A percentile compares a stretch with the other conserved stretches of the same genome.
Evolutionary conservation across 2,797 vertebrate genomes (phyloP).

Genomic region (Toxotes lorentzi): DNA sequence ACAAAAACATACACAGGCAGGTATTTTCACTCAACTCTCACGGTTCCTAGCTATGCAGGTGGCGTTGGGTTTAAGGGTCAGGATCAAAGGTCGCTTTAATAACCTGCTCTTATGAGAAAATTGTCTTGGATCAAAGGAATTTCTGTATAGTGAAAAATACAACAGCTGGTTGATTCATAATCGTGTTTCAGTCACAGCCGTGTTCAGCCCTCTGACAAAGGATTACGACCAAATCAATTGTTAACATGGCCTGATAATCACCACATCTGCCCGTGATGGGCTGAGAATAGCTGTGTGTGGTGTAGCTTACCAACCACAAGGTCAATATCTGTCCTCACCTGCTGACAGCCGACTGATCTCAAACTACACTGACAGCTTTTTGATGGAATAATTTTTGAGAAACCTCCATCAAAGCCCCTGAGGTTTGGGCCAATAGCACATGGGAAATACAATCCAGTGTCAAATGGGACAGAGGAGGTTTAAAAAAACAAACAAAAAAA

Average conservation of each 20-base stretch:
- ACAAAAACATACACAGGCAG: not conserved
- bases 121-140: not conserved
- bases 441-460: slow-evolving; percentile 76
- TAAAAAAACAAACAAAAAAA: slow-evolving; percentile 35
- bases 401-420: slow-evolving; percentile 64
- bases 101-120: not conserved
- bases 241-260: slow-evolving; percentile 44
- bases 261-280: slow-evolving; percentile 39
- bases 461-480: slow-evolving; percentile 65
- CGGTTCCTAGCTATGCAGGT: not conserved
- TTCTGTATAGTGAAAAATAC: not conserved
- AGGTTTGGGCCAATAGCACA: slow-evolving; percentile 63
- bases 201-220: slow-evolving; percentile 10
- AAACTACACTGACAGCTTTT: slow-evolving; percentile 76
- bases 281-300: slow-evolving; percentile 61
- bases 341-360: slow-evolving; percentile 69
- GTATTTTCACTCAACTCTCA: not conserved
- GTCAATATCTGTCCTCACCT: slow-evolving; percentile 75
- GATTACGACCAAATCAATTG: slow-evolving; percentile 51
- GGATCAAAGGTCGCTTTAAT: not conserved
- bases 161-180: not conserved
- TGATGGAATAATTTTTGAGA: slow-evolving; percentile 79
- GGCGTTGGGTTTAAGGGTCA: not conserved
- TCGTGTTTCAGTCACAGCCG: slow-evolving; percentile 1
- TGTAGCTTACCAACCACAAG: slow-evolving; percentile 70